Conservation (phyloP, 2,113 vertebrate species). For the Megaleporinus macrocephalus region DNA sequence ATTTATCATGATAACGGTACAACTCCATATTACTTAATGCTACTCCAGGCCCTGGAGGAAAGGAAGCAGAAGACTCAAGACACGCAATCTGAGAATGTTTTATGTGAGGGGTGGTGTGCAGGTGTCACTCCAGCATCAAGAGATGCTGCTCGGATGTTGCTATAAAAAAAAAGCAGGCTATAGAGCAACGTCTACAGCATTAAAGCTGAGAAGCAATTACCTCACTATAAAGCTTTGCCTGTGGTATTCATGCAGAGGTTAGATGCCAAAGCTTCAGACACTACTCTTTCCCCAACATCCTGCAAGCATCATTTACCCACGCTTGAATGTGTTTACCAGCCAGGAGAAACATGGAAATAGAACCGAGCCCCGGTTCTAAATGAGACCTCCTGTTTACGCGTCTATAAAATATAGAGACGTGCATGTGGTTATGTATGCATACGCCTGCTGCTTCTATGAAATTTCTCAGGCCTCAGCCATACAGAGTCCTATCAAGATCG, state of each 20-base stretch:
- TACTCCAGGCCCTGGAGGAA: background rate
- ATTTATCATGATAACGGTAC: background rate
- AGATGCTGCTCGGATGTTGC: background rate
- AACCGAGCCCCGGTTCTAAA: conserved; percentile 26
- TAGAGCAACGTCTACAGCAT: background rate
- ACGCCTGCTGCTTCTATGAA: background rate
- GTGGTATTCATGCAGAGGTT: background rate
- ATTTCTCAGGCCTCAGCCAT: background rate
- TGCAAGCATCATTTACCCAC: conserved; percentile 9
- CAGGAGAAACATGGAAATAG: conserved; percentile 21
- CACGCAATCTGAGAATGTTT: background rate
- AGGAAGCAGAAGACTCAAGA: background rate
- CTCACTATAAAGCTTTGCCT: background rate
- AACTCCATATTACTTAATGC: background rate
- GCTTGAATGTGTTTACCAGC: background rate
- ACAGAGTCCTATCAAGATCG: background rate
- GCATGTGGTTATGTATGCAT: background rate
- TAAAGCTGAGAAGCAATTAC: background rate
- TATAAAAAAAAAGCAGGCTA: background rate
- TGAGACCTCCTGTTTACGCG: background rate
- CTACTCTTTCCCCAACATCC: background rate
- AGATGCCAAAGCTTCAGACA: background rate
- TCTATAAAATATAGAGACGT: background rate
- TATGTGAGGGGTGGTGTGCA: background rate
- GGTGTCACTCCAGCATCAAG: background rate